phyloP scores from a whole-genome alignment of 2,888 invertebrate species.

The Monoplex corrugatus region DNA sequence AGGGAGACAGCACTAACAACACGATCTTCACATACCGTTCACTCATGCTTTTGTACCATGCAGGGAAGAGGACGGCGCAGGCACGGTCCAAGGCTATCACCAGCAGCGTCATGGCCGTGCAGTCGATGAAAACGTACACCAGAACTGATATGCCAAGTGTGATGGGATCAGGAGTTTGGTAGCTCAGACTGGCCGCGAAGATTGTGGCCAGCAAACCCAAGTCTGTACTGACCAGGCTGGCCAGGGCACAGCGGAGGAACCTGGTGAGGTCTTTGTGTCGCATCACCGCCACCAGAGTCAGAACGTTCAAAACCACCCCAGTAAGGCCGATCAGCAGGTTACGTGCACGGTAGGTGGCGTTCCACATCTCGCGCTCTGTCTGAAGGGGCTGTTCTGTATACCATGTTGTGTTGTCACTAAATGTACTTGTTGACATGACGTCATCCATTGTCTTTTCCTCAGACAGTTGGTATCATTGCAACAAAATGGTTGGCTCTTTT shows the following conservation, averaged over 20 bases:
- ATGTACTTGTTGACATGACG: no score
- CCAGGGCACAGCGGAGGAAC: conserved; percentile 25
- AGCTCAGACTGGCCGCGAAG: background rate
- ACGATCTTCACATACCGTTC: background rate
- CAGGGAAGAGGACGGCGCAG: background rate
- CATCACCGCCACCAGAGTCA: conserved; percentile 17
- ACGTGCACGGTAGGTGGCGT: background rate
- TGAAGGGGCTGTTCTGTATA: background rate
- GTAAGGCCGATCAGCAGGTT: background rate
- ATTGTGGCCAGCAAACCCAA: conserved; percentile 13
- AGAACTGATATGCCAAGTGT: background rate
- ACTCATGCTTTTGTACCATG: conserved; percentile 10
- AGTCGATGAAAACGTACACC: conserved; percentile 17
- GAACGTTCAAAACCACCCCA: background rate
- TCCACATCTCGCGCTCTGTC: conserved; percentile 8
- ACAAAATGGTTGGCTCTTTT: no score
- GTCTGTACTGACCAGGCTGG: conserved; percentile 31
- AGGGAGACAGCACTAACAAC: background rate
- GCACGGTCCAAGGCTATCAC: conserved; percentile 30
- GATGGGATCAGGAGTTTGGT: background rate
- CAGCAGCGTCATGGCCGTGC: conserved; percentile 26
- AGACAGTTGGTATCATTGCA: no score
- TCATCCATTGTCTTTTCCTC: no score
- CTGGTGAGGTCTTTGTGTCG: conserved; percentile 19
- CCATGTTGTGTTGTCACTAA: no score